phyloP scores from a whole-genome alignment of 2,113 vertebrate genomes.

The Phylloscopus trochiloides region DNA sequence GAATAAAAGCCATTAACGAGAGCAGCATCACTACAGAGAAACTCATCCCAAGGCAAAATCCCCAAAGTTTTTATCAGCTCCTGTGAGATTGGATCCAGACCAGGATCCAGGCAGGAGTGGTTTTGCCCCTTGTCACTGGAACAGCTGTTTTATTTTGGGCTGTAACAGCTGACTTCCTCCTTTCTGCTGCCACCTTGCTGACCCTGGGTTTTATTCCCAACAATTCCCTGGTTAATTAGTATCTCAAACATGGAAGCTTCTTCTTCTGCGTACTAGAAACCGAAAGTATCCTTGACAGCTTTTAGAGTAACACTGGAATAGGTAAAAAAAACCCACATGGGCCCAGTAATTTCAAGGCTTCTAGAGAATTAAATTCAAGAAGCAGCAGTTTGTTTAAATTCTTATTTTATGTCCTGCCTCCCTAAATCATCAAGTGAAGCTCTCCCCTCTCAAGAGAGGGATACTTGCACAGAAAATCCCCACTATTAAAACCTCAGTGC shows the following conservation, averaged over 20 bases:
- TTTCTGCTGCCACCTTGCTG: not conserved
- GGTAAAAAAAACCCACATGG: not conserved
- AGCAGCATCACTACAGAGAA: not conserved
- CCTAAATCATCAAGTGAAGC: not conserved
- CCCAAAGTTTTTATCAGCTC: not conserved
- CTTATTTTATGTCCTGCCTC: not conserved
- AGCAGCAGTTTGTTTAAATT: not conserved
- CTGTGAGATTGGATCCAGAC: rapidly evolving
- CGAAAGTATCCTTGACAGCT: not conserved
- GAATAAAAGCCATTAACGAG: not conserved
- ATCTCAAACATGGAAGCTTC: not conserved
- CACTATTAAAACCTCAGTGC: not conserved
- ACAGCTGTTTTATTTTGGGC: not conserved
- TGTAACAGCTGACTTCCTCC: not conserved
- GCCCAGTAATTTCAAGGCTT: not conserved
- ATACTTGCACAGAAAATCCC: not conserved
- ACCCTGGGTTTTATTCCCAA: not conserved
- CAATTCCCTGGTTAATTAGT: not conserved
- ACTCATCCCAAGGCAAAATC: not conserved
- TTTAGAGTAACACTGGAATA: not conserved
- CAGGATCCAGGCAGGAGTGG: not conserved
- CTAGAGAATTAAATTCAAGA: not conserved
- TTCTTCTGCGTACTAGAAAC: not conserved
- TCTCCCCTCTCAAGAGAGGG: not conserved
- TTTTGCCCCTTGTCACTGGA: not conserved